Conservation (phyloP, 2,113 vertebrate genomes). For the Clinocottus analis region DNA sequence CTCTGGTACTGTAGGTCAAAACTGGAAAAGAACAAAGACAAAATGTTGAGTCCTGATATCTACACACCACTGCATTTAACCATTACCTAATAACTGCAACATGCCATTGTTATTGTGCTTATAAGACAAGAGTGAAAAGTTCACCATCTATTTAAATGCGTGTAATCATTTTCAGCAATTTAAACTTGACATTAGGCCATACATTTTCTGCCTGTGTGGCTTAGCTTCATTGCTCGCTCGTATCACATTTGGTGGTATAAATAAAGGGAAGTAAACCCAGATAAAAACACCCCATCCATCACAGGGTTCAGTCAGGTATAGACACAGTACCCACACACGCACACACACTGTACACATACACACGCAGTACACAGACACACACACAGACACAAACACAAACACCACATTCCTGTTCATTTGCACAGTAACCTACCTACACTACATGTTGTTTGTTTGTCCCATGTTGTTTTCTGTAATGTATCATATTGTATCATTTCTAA, state of each 20-base stretch:
- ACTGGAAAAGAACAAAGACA: constrained; percentile 15
- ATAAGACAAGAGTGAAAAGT: background rate
- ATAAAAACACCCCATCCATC: background rate
- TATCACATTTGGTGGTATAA: constrained; percentile 40
- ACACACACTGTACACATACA: constrained; percentile 1
- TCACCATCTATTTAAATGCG: constrained; percentile 21
- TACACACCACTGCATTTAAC: constrained; percentile 37
- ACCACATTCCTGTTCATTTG: constrained; percentile 59
- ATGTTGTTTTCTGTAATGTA: constrained; percentile 72
- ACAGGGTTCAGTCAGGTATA: constrained; percentile 25
- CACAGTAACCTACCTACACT: constrained; percentile 66
- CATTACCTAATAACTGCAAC: constrained; percentile 22
- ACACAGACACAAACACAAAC: constrained; percentile 9
- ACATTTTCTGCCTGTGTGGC: constrained; percentile 37
- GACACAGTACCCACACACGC: constrained; percentile 12
- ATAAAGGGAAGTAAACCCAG: constrained; percentile 15
- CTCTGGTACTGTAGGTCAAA: constrained; percentile 30
- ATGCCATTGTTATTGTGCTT: constrained; percentile 30
- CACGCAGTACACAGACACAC: background rate
- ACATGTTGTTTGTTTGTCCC: constrained; percentile 66
- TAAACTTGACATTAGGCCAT: constrained; percentile 50
- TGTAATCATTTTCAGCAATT: constrained; percentile 38
- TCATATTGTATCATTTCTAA: constrained; percentile 71
- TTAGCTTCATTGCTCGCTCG: constrained; percentile 49
- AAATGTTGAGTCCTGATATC: constrained; percentile 23